Percentiles rank a stretch among this genome's conserved stretches.
phyloP scores from a whole-genome alignment of 2,888 invertebrate genomes.

The Andrena bicolor region DNA sequence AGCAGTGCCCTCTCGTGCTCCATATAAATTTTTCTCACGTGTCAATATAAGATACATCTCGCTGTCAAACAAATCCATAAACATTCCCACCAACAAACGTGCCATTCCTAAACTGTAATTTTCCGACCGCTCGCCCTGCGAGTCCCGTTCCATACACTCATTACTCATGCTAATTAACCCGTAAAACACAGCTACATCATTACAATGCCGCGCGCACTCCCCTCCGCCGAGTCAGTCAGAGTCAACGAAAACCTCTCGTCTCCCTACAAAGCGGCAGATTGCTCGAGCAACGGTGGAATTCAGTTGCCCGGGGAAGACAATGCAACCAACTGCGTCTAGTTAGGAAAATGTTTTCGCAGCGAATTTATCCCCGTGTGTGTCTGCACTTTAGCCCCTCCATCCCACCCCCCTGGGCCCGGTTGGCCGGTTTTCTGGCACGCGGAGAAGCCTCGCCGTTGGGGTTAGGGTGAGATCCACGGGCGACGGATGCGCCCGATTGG shows the following conservation, averaged over 20 bases:
- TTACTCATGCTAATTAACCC: too few relatives aligned
- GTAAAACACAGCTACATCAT: not conserved
- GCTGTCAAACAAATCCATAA: too few relatives aligned
- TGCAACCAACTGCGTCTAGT: slow-evolving; percentile 29
- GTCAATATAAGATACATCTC: too few relatives aligned
- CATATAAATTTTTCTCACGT: too few relatives aligned
- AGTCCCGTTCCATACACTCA: not conserved
- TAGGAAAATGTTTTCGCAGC: slow-evolving; percentile 31
- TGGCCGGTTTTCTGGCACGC: slow-evolving; percentile 13
- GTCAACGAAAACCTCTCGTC: slow-evolving; percentile 28
- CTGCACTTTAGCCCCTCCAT: not conserved
- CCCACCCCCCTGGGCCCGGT: too few relatives aligned
- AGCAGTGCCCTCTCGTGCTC: too few relatives aligned
- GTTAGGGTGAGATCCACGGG: slow-evolving; percentile 15
- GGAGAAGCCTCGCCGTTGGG: slow-evolving; percentile 19
- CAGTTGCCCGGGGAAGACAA: slow-evolving; percentile 9
- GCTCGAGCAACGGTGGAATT: slow-evolving; percentile 8
- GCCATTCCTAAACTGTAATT: too few relatives aligned
- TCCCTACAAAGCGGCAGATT: slow-evolving; percentile 23
- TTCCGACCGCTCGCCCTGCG: too few relatives aligned
- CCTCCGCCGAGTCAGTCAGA: slow-evolving; percentile 3
- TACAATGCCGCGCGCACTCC: not conserved
- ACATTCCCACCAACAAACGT: too few relatives aligned
- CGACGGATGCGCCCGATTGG: slow-evolving; percentile 62
- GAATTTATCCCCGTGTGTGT: slow-evolving; percentile 16